Evolutionary conservation across 2,888 invertebrate species (phyloP).

Genomic region (Nebria salina): DNA sequence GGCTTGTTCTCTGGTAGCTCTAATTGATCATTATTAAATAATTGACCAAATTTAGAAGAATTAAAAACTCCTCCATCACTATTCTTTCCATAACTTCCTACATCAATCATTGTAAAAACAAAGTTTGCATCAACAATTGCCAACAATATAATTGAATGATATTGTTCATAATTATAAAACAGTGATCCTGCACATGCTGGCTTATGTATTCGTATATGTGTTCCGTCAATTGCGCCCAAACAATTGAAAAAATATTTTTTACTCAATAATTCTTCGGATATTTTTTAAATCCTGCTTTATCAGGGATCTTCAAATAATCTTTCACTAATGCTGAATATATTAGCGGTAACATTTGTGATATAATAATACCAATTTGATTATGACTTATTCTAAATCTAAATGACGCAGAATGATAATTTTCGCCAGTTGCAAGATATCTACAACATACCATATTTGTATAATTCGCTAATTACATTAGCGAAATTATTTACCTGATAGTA

Average conservation of each 20-base stretch:
- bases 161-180: constrained; percentile 22
- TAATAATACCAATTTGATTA: constrained; percentile 21
- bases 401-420: constrained; percentile 22
- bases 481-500: constrained; percentile 23
- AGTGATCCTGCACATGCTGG: constrained; percentile 15
- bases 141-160: neutral
- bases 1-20: constrained; percentile 13
- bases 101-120: constrained; percentile 23
- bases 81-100: constrained; percentile 24
- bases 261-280: neutral
- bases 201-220: constrained; percentile 25
- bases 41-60: constrained; percentile 16
- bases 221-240: constrained; percentile 27
- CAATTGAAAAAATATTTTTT: constrained; percentile 27
- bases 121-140: constrained; percentile 24
- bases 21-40: constrained; percentile 16
- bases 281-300: too few species aligned
- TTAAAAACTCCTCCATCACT: constrained; percentile 26
- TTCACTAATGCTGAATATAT: too few species aligned
- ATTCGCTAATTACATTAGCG: neutral
- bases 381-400: constrained; percentile 27
- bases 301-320: too few species aligned
- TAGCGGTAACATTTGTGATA: neutral
- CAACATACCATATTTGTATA: constrained; percentile 18
- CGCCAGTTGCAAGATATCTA: constrained; percentile 21